phyloP scores from a whole-genome alignment of 2,797 vertebrate genomes.

The Myoxocephalus aenaeus region DNA sequence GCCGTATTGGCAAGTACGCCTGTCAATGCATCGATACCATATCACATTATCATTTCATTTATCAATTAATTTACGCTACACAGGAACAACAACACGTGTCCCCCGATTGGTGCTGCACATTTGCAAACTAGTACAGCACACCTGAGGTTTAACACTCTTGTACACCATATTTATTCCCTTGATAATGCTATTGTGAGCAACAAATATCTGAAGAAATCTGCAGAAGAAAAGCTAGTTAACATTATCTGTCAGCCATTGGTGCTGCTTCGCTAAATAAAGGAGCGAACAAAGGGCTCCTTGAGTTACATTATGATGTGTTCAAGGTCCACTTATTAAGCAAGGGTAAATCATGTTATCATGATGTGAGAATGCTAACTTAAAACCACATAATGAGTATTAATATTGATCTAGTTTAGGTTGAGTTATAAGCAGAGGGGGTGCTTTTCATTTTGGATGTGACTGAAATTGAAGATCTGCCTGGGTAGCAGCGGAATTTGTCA shows the following conservation, averaged over 20 bases:
- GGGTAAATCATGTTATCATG: too few species aligned
- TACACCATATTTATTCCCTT: background rate
- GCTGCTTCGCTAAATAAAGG: background rate
- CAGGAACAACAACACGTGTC: background rate
- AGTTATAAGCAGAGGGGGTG: background rate
- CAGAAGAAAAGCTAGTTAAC: background rate
- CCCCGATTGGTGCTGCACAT: background rate
- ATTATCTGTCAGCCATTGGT: background rate
- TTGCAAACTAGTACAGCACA: background rate
- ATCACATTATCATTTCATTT: background rate
- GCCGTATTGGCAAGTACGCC: background rate
- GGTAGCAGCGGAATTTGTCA: background rate
- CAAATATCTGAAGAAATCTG: background rate
- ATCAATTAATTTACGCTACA: background rate
- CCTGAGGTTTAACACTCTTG: background rate
- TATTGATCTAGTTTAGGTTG: background rate
- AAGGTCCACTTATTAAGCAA: background rate
- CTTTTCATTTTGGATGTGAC: slow-evolving; percentile 1
- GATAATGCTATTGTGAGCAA: background rate
- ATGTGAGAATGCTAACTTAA: background rate
- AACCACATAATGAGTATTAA: background rate
- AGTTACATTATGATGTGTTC: background rate
- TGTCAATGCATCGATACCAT: background rate
- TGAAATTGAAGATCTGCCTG: background rate
- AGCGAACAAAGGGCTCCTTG: background rate